Evolutionary conservation across 2,888 invertebrate genomes (phyloP), one percentile per base, ranked within the genome.

Genomic region (Xylota segnis): DNA sequence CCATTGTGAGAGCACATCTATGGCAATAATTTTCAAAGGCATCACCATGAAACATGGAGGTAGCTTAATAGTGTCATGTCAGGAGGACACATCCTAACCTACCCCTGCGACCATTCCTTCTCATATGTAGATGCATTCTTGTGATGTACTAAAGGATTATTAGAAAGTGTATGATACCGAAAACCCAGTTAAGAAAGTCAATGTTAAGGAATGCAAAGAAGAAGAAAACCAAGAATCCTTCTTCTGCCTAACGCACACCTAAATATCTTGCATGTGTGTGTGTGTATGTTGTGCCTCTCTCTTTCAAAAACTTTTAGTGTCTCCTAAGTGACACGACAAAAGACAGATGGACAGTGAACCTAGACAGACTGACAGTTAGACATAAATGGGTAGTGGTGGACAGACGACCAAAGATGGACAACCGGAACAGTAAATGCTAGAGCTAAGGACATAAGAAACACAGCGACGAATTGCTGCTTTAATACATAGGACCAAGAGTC

Each of bases 321-420:
- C 78, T 76, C 72, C 77, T 86, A 88, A 86, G 84, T 83, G 88
- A 88, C 84, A 87, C 63, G 76, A 78, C 74, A 78, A 88, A 87
- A 87, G 88, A 87, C 87, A 87, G 87, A 87, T 87, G 86, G 87
- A 87, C 84, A 84, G 84, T 81, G 81, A 86, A 78, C 74, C 71
- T 59, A 84, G 84, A 79, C 84, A 81, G 82, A 88, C 52, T 84
- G 86, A 88, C 83, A 82, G 78, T 82, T 79, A 82, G 87, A 83
- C 84, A 77, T 76, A 59, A 75, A 79, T 70, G 79, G 71, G 58
- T 34, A 78, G 65, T 65, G 47, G 47, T 66, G 56, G 45, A 63
- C 50, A 43, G 52, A 61, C 52, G 29, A 40, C 74, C 63, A 40
- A 27, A 84, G 84, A 84, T 84, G 79, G 84, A 84, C 79, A 84